Evolutionary conservation across 2,888 invertebrate genomes (phyloP), one percentile per base, ranked within the genome.

Genomic region (Apocheima hispidaria): DNA sequence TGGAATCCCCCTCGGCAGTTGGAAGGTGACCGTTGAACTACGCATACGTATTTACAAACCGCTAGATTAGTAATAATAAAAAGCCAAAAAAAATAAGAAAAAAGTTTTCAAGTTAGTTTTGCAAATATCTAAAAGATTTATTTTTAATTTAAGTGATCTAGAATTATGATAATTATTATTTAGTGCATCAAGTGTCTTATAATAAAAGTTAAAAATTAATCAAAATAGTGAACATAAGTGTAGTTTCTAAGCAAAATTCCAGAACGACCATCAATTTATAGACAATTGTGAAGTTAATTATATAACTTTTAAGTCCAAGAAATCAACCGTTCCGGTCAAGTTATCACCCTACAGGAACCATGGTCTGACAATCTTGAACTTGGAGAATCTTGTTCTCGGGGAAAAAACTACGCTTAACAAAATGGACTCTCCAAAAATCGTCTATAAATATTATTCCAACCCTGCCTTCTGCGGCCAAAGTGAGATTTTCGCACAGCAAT

Each of bases 401-500:
- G 77, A 78, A 85, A 26, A 26, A 26, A 73, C n/a, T n/a, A n/a
- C n/a, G n/a, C n/a, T 23, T 62, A 61, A 26, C 35, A 71, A 70
- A 14, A 92, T 93, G 93, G 92, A 93, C 67, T 93, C 93, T 18
- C 93, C 93, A 28, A 93, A 92, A 78, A 93, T 93, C 7, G 85
- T 93, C 2, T 93, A 93, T 78, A 94, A 95, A 83, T 95, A 95
- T 73, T 97, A 97, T 75, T 95, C 95, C 5, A 97, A 97, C 80
- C 96, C 96, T 54, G 96, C 96, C 0, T 97, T 97, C 79, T 96
- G 96, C 79, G 94, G 95, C 26, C 95, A 96, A 85, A 96, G 96
- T 79, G 96, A 97, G 77, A 95, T 89, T 0, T 60, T 40, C 14
- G 51, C 50, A 1, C 55, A 55, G 16, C 61, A 62, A 52, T 30